Base-by-base conservation (phyloP, 2,888 invertebrate species). In the Temnothorax unifasciatus region DNA sequence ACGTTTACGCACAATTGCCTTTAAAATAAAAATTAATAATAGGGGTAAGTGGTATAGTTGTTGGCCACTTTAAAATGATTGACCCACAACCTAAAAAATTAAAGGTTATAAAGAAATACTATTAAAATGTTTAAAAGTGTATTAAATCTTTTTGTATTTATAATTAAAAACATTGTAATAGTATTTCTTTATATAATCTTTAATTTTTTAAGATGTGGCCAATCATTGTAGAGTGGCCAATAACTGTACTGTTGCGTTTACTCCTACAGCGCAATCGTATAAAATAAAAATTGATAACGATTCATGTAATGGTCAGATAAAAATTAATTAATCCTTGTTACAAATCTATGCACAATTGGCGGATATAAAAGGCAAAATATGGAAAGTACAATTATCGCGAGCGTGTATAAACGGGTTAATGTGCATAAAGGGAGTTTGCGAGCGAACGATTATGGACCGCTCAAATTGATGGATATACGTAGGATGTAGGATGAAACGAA, bases 401-500 rank as follows among this genome's bases (percentile, higher is more conserved):
- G 3, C 41, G 54, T 29, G 25, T 52, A 18, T 38, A 8, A 52
- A n/a, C 6, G 25, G 25, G 74, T 9, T 73, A 73, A 79, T 71
- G 25, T 34, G 59, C 59, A 25, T 6, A 34, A 73, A 71, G 59
- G 25, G 74, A 79, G 73, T 81, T 81, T 81, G 74, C 74, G 47
- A 54, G 77, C 34, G 47, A 73, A 8, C 57, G 74, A 81, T 81
- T 81, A 81, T 73, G 59, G 47, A 13, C 38, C 59, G 79, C 18
- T 73, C 38, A 66, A 84, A 71, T 83, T 68, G 54, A 79, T 84
- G 84, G 79, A 79, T 57, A 41, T 29, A 71, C 21, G 29, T 15
- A 29, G 59, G 44, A 54, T 41, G 25, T 15, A 29, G 59, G 44
- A 54, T 41, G 25, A 66, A 89, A 86, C 85, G 85, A 76, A 83